Evolutionary conservation across 1,140 invertebrate genomes (phyloP), one percentile per base, ranked within the genome.

Genomic region (Trissolcus basalis): DNA sequence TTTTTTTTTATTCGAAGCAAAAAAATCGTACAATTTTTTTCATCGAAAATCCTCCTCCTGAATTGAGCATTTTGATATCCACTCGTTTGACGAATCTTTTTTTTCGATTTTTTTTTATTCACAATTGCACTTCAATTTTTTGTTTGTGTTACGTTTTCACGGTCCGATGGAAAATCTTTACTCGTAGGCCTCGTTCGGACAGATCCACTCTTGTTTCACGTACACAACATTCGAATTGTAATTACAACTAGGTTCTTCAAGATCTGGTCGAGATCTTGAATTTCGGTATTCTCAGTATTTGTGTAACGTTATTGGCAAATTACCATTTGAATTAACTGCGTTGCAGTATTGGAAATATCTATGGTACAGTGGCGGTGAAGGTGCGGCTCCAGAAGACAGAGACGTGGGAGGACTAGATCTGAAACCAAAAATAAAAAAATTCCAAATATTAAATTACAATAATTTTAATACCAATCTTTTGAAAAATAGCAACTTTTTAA

Each of bases 281-380:
- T 85, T 85, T 69, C 86, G 83, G 63, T 87, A 89, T 76, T 87
- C 87, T 89, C 87, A 89, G 87, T 89, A 89, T 65, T 88, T 88
- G 59, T 87, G 87, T 41, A 89, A 67, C 79, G 87, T 86, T 77
- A 89, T 87, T 5, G 87, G 86, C 54, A 89, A 44, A 81, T 89
- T 89, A 5, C 86, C 86, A 51, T 86, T 88, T 47, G 85, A 84
- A 51, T 85, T 88, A 0, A 87, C 83, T 11, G 83, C 82, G 45
- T 88, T 88, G 72, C 87, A 89, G 73, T 89, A 86, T 74, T 88
- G 87, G 41, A 88, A 87, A 47, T 88, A 89, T 79, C 87, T 83
- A 59, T 87, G 85, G 44, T 89, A 88, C 10, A 87, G 71, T 14
- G 87, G 86, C 10, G 87, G 86, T 0, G 87, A 88, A 19, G 86